Base-by-base conservation (phyloP, 1,140 invertebrate genomes). In the Phocides pigmalion region DNA sequence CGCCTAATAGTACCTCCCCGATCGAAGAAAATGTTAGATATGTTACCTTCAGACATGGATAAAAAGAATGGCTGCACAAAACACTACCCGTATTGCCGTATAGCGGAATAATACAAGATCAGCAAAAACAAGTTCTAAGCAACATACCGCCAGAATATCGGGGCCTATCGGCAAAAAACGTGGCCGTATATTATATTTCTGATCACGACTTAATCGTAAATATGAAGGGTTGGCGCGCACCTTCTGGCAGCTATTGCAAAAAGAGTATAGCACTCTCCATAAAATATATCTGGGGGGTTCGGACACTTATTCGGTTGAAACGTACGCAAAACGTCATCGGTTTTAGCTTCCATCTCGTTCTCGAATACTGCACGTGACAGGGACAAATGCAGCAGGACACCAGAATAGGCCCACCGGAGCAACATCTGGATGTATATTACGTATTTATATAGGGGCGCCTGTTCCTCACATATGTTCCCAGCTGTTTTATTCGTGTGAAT, bases 161-260 rank as follows among this genome's bases (percentile, higher is more conserved):
- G 19, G 22, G 53, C 54, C 67, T 76, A 84, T 82, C 81, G 81
- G 75, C 67, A 82, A 84, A 84, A 84, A 85, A 81, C 68, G 53
- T 44, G 16, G 25, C 64, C 70, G 66, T 82, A 79, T 80, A 80
- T 87, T 88, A 88, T 84, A 78, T 87, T 89, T 87, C 84, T 79
- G 84, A 82, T 89, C 84, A 87, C 84, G 86, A 74, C 79, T 85
- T 85, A 84, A 85, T 89, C 84, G 84, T 89, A 87, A 89, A 89
- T 86, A 89, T 89, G 84, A 87, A 86, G 81, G 84, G 86, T 86
- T 81, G 63, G 66, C 56, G 66, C 75, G 83, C 84, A 85, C 86
- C 86, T 87, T 89, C 79, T 89, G 86, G 74, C 72, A 66, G 75
- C 86, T 89, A 89, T 89, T 86, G 86, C 86, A 84, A 84, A 87